Evolutionary conservation across 2,888 invertebrate species (phyloP).

Genomic region (Pyrgus malvae): DNA sequence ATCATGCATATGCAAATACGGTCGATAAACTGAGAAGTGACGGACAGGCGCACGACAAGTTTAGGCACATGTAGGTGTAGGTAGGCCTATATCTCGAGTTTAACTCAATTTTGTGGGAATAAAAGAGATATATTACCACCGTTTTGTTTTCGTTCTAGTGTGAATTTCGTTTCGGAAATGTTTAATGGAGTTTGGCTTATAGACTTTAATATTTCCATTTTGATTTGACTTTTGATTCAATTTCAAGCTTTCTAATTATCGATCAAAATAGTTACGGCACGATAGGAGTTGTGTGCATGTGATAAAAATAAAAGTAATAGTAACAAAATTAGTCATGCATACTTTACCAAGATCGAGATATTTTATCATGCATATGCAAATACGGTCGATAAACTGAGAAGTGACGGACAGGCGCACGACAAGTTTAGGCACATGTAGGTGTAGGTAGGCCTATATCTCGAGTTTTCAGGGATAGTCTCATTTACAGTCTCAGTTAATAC

Average conservation of each 20-base stretch:
- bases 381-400: conserved; percentile 51
- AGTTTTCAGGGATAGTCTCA: no score
- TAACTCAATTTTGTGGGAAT: conserved; percentile 73
- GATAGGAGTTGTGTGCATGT: conserved; percentile 36
- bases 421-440: conserved; percentile 37
- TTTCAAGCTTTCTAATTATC: background rate
- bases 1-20: conserved; percentile 64
- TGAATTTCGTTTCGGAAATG: background rate
- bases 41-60: conserved; percentile 37
- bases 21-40: conserved; percentile 49
- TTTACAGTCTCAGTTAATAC: no score
- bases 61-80: conserved; percentile 36
- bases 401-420: conserved; percentile 39
- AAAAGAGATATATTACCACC: conserved; percentile 63
- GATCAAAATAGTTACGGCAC: conserved; percentile 3
- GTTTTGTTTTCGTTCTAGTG: conserved; percentile 51
- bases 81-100: background rate
- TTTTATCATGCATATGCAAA: conserved; percentile 65
- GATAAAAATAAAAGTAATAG: conserved; percentile 33
- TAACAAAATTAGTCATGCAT: conserved; percentile 56
- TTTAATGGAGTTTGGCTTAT: conserved; percentile 4
- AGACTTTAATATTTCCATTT: background rate
- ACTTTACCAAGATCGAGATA: conserved; percentile 55
- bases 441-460: background rate
- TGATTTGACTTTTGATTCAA: background rate